Evolutionary conservation across 2,113 vertebrate species (phyloP).

Genomic region (Turnix velox): DNA sequence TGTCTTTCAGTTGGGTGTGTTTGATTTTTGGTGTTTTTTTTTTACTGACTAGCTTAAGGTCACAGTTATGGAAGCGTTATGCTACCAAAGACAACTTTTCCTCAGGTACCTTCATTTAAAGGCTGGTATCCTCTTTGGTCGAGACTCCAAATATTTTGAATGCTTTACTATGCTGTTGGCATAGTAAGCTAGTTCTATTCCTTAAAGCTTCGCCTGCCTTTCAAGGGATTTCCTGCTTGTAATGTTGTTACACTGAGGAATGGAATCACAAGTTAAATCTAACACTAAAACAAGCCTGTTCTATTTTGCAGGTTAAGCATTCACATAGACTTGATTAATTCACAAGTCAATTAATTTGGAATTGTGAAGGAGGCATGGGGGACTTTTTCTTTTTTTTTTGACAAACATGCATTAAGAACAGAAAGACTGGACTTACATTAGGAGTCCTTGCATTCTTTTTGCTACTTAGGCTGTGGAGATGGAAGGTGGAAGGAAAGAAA

Average conservation of each 20-base stretch:
- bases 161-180: background rate
- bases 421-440: background rate
- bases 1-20: background rate
- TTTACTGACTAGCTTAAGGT: background rate
- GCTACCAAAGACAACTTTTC: background rate
- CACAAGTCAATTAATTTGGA: background rate
- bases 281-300: background rate
- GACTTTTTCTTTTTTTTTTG: background rate
- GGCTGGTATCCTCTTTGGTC: background rate
- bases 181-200: background rate
- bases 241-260: background rate
- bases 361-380: background rate
- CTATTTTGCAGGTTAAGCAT: background rate
- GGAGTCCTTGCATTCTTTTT: background rate
- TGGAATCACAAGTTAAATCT: background rate
- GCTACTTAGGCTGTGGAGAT: background rate
- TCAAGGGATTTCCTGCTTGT: background rate
- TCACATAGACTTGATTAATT: background rate
- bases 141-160: background rate
- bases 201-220: background rate
- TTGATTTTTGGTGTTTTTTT: too few relatives aligned
- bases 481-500: background rate
- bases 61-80: background rate
- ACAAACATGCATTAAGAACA: background rate
- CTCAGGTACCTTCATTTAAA: background rate